Evolutionary conservation across 2,113 vertebrate genomes (phyloP).

Genomic region (Hoplias malabaricus): DNA sequence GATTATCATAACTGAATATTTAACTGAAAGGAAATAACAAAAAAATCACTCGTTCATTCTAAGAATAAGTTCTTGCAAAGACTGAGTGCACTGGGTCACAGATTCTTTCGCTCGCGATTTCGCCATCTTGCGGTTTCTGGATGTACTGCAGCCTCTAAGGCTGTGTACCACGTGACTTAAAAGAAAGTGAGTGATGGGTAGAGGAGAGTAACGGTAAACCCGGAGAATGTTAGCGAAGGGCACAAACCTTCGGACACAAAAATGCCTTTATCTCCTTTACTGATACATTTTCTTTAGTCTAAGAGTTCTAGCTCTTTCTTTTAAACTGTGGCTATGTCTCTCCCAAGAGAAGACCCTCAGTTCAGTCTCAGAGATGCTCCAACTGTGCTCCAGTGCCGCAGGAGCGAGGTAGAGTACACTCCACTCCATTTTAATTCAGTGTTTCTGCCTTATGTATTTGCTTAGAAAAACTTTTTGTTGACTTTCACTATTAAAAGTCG

Average conservation of each 20-base stretch:
- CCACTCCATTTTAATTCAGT: not conserved
- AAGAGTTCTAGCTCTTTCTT: not conserved
- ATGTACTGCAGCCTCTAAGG: not conserved
- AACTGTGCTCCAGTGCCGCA: conserved; percentile 14
- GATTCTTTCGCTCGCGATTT: no score
- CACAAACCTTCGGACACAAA: not conserved
- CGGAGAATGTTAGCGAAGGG: not conserved
- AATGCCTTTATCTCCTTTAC: not conserved
- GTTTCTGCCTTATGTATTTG: not conserved
- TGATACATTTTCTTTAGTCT: not conserved
- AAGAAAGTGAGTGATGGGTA: conserved; percentile 51
- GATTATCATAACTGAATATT: no score
- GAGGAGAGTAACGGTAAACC: conserved; percentile 47
- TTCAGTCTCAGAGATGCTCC: not conserved
- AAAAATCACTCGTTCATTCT: not conserved
- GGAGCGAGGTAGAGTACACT: conserved; percentile 58
- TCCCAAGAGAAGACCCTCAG: no score
- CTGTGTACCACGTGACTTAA: conserved; percentile 64
- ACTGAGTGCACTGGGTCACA: no score
- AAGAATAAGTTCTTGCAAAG: not conserved
- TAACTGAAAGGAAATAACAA: not conserved
- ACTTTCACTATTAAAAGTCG: no score
- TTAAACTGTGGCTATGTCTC: no score
- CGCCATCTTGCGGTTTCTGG: not conserved
- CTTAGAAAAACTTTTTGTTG: not conserved